phyloP scores from a whole-genome alignment of 2,888 invertebrate species.

The Hemithea aestivaria region DNA sequence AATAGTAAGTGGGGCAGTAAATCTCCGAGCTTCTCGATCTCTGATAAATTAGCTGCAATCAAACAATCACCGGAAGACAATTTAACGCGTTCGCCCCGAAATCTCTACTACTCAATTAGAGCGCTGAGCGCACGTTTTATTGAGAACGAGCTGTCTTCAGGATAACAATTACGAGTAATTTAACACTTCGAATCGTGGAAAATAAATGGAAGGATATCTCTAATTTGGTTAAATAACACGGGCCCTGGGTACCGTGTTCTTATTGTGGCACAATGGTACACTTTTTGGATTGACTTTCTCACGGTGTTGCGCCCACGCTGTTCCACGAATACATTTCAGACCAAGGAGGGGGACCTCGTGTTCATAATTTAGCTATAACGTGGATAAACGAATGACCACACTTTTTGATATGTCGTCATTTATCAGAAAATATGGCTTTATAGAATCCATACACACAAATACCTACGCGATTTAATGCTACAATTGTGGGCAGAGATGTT shows the following conservation, averaged over 20 bases:
- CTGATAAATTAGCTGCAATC: slow-evolving; percentile 23
- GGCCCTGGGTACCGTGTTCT: slow-evolving; percentile 38
- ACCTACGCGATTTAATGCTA: slow-evolving; percentile 21
- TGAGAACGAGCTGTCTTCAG: slow-evolving; percentile 32
- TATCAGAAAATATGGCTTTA: slow-evolving; percentile 25
- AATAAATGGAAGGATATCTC: slow-evolving; percentile 39
- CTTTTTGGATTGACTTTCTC: slow-evolving; percentile 65
- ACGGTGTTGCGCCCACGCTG: slow-evolving; percentile 63
- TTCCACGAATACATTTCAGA: slow-evolving; percentile 67
- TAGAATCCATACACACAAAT: slow-evolving; percentile 6
- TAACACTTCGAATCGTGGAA: slow-evolving; percentile 32
- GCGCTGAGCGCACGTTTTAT: slow-evolving; percentile 26
- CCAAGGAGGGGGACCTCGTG: slow-evolving; percentile 58
- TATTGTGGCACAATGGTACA: slow-evolving; percentile 49
- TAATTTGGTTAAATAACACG: slow-evolving; percentile 41
- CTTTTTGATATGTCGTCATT: slow-evolving; percentile 43
- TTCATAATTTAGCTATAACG: slow-evolving; percentile 60
- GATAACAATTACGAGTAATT: slow-evolving; percentile 37
- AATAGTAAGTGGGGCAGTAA: slow-evolving; percentile 30
- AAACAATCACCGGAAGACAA: slow-evolving; percentile 25
- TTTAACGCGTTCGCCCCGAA: slow-evolving; percentile 26
- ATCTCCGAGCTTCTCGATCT: slow-evolving; percentile 23
- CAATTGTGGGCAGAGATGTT: slow-evolving; percentile 16
- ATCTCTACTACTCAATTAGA: slow-evolving; percentile 32
- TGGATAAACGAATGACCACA: slow-evolving; percentile 49